Base-by-base conservation (phyloP, 2,797 vertebrate species). In the Sarcophilus harrisii region DNA sequence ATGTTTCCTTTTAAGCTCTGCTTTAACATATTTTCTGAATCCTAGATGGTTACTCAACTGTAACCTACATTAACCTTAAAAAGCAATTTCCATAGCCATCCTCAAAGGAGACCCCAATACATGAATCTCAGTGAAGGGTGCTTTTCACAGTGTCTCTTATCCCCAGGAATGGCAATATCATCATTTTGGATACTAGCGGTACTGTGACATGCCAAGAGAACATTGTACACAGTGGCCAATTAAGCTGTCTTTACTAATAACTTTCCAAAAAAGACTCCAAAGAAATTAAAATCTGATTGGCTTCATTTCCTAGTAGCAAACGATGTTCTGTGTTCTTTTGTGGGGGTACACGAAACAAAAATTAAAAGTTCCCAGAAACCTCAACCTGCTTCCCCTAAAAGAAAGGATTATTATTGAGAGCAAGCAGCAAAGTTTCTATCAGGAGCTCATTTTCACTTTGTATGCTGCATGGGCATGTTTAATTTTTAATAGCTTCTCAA, bases 251-350 rank as follows among this genome's bases (percentile, higher is more conserved):
- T 92, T 89, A 92, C 93, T 90, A 93, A 92, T 92, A 58, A 45
- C 24, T 95, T 96, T 95, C 90, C 45, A 95, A 95, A 94, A 95
- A 92, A 58, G 91, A 96, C 96, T 93, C 96, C 90, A 90, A 94
- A 97, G 95, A 96, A 95, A 90, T 89, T 45, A 93, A 62, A 93
- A 57, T 66, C 73, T 93, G 92, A 96, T 95, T 97, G 96, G 52
- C 45, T 93, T 94, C 49, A 96, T 91, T 96, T 96, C 91, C 54
- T 9, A 5, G 54, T 59, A 59, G 90, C 92, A 94, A 95, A 95
- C 62, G 73, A 94, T n/a, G 92, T 55, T 92, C 73, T 0, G 0
- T 29, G 66, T 52, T 91, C 87, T 52, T 87, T 28, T 92, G 12
- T 89, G n/a, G 62, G 55, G 95, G 58, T 57, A 60, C 18, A 81